These are phyloP conservation scores for Napeogenes sylphis DNA, from an alignment of 2,888 invertebrate species.

Conservation along the genomic window DNA sequence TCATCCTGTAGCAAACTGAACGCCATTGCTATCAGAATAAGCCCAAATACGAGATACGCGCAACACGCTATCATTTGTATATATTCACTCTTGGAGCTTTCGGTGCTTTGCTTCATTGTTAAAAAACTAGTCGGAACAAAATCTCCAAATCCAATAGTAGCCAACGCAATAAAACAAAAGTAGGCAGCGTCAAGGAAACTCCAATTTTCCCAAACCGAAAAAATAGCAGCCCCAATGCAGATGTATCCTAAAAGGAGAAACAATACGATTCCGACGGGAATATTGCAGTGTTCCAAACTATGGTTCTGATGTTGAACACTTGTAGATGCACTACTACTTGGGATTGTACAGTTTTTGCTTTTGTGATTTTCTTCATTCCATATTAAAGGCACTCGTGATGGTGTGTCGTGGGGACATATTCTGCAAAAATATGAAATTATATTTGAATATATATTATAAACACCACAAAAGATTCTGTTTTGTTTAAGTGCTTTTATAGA, in stretches of 20 bases:
- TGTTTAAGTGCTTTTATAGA: too few relatives aligned
- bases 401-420: slow-evolving; percentile 83
- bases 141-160: slow-evolving; percentile 90
- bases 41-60: slow-evolving; percentile 86
- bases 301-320: slow-evolving; percentile 55
- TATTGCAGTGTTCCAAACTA: slow-evolving; percentile 64
- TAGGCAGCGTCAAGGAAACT: slow-evolving; percentile 88
- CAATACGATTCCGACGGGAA: slow-evolving; percentile 76
- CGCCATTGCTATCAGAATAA: slow-evolving; percentile 90
- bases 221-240: slow-evolving; percentile 85
- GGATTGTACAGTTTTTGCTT: slow-evolving; percentile 56
- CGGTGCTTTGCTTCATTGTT: slow-evolving; percentile 63
- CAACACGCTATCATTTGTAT: slow-evolving; percentile 88
- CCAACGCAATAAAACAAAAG: slow-evolving; percentile 90
- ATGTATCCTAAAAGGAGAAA: slow-evolving; percentile 85
- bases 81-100: slow-evolving; percentile 75
- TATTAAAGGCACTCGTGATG: slow-evolving; percentile 86
- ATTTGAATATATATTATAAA: background rate
- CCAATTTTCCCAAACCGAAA: slow-evolving; percentile 89
- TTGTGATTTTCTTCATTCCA: slow-evolving; percentile 75
- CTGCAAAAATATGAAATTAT: slow-evolving; percentile 40
- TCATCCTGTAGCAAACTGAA: slow-evolving; percentile 90
- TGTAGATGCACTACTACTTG: slow-evolving; percentile 60
- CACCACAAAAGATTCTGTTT: too few relatives aligned
- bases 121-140: slow-evolving; percentile 80